These are phyloP conservation scores for Coptotermes formosanus DNA, from an alignment of 1,140 invertebrate species.

Conservation along the genomic window DNA sequence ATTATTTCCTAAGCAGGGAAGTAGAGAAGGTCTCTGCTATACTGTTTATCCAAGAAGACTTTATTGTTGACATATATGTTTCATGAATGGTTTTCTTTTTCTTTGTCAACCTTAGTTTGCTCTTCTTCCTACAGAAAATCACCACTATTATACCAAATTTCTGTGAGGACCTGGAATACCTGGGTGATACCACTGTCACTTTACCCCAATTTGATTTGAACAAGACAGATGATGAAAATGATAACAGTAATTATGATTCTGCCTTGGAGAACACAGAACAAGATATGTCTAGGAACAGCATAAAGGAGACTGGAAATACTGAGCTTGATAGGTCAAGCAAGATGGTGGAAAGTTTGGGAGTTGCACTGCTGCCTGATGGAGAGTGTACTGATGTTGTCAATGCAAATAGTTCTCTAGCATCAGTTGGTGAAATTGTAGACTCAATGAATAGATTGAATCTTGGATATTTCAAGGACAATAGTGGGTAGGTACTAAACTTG, in stretches of 20 bases:
- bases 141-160: constrained; percentile 55
- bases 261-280: constrained; percentile 22
- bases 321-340: neutral
- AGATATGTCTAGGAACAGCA: neutral
- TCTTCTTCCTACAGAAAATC: constrained; percentile 41
- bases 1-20: too few species aligned
- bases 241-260: constrained; percentile 30
- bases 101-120: too few species aligned
- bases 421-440: constrained; percentile 4
- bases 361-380: neutral
- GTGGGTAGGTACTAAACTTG: neutral
- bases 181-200: constrained; percentile 6
- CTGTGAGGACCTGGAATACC: constrained; percentile 43
- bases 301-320: neutral
- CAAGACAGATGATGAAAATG: constrained; percentile 22
- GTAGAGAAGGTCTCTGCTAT: too few species aligned
- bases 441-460: constrained; percentile 19
- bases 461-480: neutral
- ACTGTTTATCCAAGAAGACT: too few species aligned
- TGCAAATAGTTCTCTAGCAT: neutral
- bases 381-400: neutral
- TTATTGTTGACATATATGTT: too few species aligned
- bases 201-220: constrained; percentile 24
- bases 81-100: too few species aligned
- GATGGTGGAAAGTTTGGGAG: neutral